These are phyloP conservation scores for Tetrapedia diversipes DNA, from an alignment of 2,888 invertebrate species.

Conservation along the genomic window DNA sequence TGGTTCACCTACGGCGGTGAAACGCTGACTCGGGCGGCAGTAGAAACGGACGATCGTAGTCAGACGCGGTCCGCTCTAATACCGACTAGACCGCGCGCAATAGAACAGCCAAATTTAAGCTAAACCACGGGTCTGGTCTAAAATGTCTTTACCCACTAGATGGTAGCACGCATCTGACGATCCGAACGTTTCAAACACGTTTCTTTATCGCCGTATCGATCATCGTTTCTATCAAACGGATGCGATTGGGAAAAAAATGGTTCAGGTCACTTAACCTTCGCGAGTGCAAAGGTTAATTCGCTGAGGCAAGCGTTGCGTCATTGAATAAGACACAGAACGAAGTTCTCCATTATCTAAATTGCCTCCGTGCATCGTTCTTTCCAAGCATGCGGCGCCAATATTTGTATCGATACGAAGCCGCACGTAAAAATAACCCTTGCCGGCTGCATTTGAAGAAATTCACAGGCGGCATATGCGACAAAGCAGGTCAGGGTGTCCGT, in stretches of 20 bases:
- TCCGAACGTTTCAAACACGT: not conserved
- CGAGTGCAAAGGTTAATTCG: slow-evolving; percentile 20
- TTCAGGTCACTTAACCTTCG: not conserved
- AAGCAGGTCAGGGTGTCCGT: slow-evolving; percentile 46
- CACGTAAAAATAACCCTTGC: slow-evolving; percentile 16
- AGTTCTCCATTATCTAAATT: slow-evolving; percentile 22
- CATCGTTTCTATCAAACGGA: not conserved
- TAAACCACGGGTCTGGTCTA: slow-evolving; percentile 40
- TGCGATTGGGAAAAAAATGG: not conserved
- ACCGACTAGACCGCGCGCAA: slow-evolving; percentile 35
- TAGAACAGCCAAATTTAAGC: too few species aligned
- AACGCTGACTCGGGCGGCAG: not conserved
- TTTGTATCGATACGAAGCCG: not conserved
- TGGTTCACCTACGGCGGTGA: too few species aligned
- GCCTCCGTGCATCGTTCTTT: not conserved
- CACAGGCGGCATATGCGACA: slow-evolving; percentile 14
- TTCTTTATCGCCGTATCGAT: not conserved
- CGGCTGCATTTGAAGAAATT: slow-evolving; percentile 19
- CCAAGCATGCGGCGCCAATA: not conserved
- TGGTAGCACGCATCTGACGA: too few species aligned
- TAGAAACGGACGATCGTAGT: slow-evolving; percentile 14
- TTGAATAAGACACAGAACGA: slow-evolving; percentile 6
- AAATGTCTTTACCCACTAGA: too few species aligned
- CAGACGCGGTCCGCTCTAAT: slow-evolving; percentile 20
- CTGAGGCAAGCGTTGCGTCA: slow-evolving; percentile 18